Evolutionary conservation across 1,140 invertebrate species (phyloP).

Genomic region (Triops cancriformis): DNA sequence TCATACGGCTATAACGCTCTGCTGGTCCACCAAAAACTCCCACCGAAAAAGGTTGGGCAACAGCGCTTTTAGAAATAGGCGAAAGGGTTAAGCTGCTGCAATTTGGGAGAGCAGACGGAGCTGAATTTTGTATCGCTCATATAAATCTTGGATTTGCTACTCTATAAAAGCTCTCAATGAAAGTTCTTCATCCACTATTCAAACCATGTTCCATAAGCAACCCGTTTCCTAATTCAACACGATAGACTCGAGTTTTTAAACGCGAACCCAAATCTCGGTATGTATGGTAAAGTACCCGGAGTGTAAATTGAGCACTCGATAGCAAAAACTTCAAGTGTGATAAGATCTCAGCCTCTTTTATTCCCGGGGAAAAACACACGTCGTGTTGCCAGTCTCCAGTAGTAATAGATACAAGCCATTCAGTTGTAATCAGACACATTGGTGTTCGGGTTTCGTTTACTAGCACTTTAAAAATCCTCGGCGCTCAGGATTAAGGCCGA

Average conservation of each 20-base stretch:
- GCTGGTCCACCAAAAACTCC: background rate
- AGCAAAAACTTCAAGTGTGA: background rate
- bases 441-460: too few species aligned
- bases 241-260: background rate
- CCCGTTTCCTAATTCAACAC: background rate
- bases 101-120: background rate
- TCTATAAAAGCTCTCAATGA: background rate
- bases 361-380: too few species aligned
- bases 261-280: too few species aligned
- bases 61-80: background rate
- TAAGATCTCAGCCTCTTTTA: background rate
- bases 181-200: background rate
- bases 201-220: background rate
- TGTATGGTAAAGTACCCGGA: too few species aligned
- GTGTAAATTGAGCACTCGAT: background rate
- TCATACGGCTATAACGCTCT: background rate
- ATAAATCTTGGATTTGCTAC: background rate
- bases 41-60: background rate
- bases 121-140: background rate
- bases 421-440: too few species aligned
- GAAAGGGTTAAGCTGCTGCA: constrained; percentile 2
- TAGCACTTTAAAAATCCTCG: too few species aligned
- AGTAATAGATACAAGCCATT: too few species aligned
- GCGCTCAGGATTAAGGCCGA: too few species aligned
- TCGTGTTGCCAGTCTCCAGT: too few species aligned